These are phyloP conservation scores for Piscicola geometra DNA, from an alignment of 2,888 invertebrate species.

Conservation along the genomic window DNA sequence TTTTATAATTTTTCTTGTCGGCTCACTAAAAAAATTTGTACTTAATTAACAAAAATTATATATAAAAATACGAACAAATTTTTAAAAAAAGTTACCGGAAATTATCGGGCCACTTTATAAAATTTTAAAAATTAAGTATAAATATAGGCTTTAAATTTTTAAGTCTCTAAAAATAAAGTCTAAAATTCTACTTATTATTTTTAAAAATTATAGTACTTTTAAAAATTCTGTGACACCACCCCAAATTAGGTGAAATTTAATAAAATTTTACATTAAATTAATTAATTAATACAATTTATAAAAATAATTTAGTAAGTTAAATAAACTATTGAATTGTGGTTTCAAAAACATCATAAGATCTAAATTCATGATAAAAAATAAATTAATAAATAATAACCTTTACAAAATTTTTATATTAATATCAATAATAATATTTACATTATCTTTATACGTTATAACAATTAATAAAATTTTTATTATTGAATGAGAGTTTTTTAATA, in stretches of 20 bases:
- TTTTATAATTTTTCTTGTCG: background rate
- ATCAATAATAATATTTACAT: constrained; percentile 14
- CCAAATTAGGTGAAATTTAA: too few species aligned
- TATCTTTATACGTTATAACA: constrained; percentile 22
- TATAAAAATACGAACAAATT: constrained; percentile 2
- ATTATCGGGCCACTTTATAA: background rate
- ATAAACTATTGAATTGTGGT: constrained; percentile 41
- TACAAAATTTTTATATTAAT: constrained; percentile 16
- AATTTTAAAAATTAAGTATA: constrained; percentile 23
- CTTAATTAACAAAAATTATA: background rate
- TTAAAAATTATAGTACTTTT: constrained; percentile 12
- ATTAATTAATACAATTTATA: constrained; percentile 17
- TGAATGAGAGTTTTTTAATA: constrained; percentile 33
- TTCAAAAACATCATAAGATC: constrained; percentile 35
- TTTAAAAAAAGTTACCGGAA: constrained; percentile 11
- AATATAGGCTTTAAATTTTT: too few species aligned
- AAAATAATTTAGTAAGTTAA: constrained; percentile 34
- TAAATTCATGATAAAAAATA: constrained; percentile 20
- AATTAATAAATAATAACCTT: background rate
- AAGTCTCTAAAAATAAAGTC: too few species aligned
- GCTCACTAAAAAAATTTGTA: background rate
- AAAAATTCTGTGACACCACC: background rate
- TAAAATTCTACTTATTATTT: too few species aligned
- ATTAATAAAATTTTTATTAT: constrained; percentile 28
- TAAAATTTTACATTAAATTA: constrained; percentile 6